These are phyloP conservation scores for Acronicta alni DNA, from an alignment of 2,888 invertebrate genomes.

Conservation along the genomic window DNA sequence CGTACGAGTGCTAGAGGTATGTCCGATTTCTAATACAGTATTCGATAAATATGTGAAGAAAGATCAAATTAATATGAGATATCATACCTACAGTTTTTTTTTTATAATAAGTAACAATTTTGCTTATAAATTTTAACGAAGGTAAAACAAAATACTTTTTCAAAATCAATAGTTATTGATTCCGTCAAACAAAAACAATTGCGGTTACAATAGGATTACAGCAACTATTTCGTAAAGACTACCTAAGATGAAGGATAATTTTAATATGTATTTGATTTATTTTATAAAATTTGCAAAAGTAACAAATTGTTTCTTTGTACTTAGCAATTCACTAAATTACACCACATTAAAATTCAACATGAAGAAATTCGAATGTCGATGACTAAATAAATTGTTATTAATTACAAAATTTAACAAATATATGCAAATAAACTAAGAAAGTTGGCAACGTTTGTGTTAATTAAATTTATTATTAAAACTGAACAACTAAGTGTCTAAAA, in stretches of 20 bases:
- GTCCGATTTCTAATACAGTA: constrained; percentile 65
- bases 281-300: constrained; percentile 93
- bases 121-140: constrained; percentile 78
- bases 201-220: constrained; percentile 81
- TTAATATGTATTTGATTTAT: constrained; percentile 86
- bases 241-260: constrained; percentile 79
- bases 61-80: constrained; percentile 72
- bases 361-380: constrained; percentile 81
- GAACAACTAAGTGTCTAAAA: constrained; percentile 85
- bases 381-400: constrained; percentile 87
- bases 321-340: constrained; percentile 91
- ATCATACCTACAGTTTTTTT: constrained; percentile 58
- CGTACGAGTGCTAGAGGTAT: constrained; percentile 70
- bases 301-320: constrained; percentile 92
- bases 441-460: constrained; percentile 86
- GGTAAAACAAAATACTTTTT: constrained; percentile 75
- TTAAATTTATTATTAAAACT: constrained; percentile 84
- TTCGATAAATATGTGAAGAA: constrained; percentile 71
- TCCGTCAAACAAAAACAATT: constrained; percentile 75
- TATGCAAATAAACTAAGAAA: constrained; percentile 88
- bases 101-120: constrained; percentile 85
- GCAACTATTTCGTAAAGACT: constrained; percentile 86
- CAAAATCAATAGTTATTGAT: constrained; percentile 72
- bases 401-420: constrained; percentile 87
- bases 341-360: constrained; percentile 85